A percentile compares a stretch with the other conserved stretches of the same genome.
Conservation (phyloP, 1,140 invertebrate genomes). For the Bombus polaris region DNA sequence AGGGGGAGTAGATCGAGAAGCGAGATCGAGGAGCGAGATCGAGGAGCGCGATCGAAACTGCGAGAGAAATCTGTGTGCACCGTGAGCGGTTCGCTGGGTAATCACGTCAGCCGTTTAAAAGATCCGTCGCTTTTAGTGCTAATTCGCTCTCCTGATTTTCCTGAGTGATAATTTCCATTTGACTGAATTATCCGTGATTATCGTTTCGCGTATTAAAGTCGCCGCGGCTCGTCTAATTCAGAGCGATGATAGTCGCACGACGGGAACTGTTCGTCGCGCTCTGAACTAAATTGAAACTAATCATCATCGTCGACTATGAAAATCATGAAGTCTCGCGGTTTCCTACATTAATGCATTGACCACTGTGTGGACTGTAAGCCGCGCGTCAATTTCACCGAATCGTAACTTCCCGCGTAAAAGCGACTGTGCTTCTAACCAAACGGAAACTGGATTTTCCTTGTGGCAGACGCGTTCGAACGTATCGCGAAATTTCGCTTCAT, state of each 20-base stretch:
- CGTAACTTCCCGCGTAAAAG: not conserved
- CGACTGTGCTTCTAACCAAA: not conserved
- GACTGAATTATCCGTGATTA: too few relatives aligned
- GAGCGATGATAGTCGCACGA: too few relatives aligned
- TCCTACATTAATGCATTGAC: not conserved
- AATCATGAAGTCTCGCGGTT: not conserved
- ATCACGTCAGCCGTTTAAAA: not conserved
- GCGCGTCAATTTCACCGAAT: not conserved
- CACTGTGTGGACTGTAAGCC: too few relatives aligned
- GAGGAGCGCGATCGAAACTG: too few relatives aligned
- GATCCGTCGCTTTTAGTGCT: not conserved
- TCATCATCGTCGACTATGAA: not conserved
- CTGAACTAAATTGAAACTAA: too few relatives aligned
- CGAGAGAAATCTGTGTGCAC: not conserved
- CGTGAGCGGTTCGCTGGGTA: not conserved
- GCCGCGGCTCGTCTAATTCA: too few relatives aligned
- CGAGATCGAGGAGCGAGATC: not conserved
- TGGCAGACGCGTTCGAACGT: not conserved
- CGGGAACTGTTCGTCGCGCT: too few relatives aligned
- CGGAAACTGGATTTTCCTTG: too few relatives aligned
- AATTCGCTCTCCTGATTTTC: not conserved
- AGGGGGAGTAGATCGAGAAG: not conserved
- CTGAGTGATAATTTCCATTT: too few relatives aligned
- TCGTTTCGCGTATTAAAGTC: too few relatives aligned
- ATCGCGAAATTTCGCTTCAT: slow-evolving; percentile 23